phyloP scores from a whole-genome alignment of 2,888 invertebrate species.

The Chrysolina haemoptera region DNA sequence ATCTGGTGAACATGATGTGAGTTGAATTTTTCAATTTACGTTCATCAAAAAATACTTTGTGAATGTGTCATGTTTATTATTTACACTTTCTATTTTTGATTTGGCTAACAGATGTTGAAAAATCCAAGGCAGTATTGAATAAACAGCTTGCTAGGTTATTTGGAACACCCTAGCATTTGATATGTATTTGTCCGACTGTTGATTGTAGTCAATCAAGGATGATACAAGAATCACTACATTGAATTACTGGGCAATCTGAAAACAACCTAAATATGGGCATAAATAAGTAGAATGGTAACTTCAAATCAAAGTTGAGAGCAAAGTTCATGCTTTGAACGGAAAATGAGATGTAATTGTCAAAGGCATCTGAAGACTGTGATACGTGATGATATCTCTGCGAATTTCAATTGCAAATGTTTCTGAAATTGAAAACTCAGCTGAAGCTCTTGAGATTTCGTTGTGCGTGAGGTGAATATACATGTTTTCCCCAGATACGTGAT shows the following conservation, averaged over 20 bases:
- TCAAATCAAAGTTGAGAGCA: background rate
- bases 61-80: too few relatives aligned
- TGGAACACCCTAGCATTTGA: too few relatives aligned
- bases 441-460: background rate
- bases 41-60: too few relatives aligned
- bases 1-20: too few relatives aligned
- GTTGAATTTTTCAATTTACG: too few relatives aligned
- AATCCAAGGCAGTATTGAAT: too few relatives aligned
- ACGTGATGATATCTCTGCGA: slow-evolving; percentile 1
- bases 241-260: background rate
- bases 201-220: too few relatives aligned
- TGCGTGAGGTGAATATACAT: background rate
- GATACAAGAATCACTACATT: too few relatives aligned
- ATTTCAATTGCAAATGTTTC: slow-evolving; percentile 17
- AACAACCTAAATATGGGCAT: background rate
- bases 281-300: slow-evolving; percentile 19
- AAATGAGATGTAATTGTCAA: slow-evolving; percentile 9
- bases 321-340: slow-evolving; percentile 2
- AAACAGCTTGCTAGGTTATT: too few relatives aligned
- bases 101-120: too few relatives aligned
- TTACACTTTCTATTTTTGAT: too few relatives aligned
- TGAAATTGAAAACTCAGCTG: slow-evolving; percentile 3
- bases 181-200: too few relatives aligned
- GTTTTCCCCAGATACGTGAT: background rate
- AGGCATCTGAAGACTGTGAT: background rate